Evolutionary conservation across 2,888 invertebrate species (phyloP).

Genomic region (Odontocolon sp.): DNA sequence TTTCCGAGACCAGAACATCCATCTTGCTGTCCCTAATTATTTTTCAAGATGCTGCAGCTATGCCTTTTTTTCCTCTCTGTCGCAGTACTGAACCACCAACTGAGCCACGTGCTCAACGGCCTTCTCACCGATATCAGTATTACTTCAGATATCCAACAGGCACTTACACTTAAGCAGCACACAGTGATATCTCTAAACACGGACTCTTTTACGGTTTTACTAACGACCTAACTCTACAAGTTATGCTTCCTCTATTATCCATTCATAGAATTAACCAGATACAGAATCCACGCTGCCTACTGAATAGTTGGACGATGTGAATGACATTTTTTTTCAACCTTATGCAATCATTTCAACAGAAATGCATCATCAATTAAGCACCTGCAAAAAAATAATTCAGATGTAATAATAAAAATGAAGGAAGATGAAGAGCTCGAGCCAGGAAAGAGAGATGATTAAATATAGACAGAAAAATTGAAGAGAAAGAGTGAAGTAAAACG

Average conservation of each 20-base stretch:
- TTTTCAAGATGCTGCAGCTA: slow-evolving; percentile 65
- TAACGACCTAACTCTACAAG: slow-evolving; percentile 53
- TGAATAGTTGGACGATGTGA: neutral
- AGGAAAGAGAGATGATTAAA: too few species aligned
- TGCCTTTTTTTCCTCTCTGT: slow-evolving; percentile 19
- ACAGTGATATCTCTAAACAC: slow-evolving; percentile 42
- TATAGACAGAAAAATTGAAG: too few species aligned
- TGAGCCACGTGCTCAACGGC: slow-evolving; percentile 50
- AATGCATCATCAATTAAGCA: too few species aligned
- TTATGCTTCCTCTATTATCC: slow-evolving; percentile 59
- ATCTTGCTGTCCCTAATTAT: slow-evolving; percentile 80
- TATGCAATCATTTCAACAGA: too few species aligned
- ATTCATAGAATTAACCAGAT: slow-evolving; percentile 43
- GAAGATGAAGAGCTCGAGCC: too few species aligned
- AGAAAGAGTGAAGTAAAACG: too few species aligned
- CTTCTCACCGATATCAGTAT: slow-evolving; percentile 43
- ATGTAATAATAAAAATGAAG: too few species aligned
- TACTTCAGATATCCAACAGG: slow-evolving; percentile 5
- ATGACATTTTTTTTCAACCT: too few species aligned
- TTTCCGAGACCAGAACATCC: slow-evolving; percentile 69
- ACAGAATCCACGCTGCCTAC: slow-evolving; percentile 15
- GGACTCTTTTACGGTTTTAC: slow-evolving; percentile 46
- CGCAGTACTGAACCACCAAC: slow-evolving; percentile 10
- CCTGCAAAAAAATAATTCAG: too few species aligned
- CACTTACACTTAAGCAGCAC: neutral